Conservation (phyloP, 2,113 vertebrate species). For the Martes martes region DNA sequence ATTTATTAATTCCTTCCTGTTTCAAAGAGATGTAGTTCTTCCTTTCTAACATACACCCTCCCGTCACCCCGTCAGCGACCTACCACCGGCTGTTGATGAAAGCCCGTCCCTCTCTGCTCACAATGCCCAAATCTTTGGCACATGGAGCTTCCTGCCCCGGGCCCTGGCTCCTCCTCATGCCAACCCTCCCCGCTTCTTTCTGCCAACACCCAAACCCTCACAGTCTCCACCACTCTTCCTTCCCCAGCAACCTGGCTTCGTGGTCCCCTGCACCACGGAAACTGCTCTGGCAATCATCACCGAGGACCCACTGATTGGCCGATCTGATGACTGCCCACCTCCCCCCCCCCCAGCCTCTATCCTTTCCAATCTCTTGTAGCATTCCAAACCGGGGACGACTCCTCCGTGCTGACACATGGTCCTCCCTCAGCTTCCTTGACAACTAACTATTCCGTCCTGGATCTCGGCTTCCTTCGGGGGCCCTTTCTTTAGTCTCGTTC, state of each 20-base stretch:
- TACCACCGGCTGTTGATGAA: not conserved
- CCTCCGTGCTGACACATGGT: not conserved
- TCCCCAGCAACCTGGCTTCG: not conserved
- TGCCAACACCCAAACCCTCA: not conserved
- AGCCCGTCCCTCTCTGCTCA: not conserved
- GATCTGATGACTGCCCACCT: not conserved
- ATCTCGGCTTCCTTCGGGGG: not conserved
- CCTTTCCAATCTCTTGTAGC: not conserved
- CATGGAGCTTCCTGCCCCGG: not conserved
- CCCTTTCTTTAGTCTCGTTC: not conserved
- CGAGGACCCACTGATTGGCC: not conserved
- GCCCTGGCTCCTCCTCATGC: not conserved
- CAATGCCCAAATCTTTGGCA: not conserved
- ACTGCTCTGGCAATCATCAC: not conserved
- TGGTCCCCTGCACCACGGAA: not conserved
- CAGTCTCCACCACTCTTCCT: not conserved
- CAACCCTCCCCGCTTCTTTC: not conserved
- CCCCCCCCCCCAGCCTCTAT: not conserved
- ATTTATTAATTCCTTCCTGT: conserved; percentile 9
- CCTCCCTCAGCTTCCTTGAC: not conserved
- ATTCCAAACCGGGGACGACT: not conserved
- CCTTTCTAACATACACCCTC: not conserved
- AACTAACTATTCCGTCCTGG: not conserved
- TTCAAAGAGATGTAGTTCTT: not conserved
- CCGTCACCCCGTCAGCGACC: not conserved